Percentiles rank a stretch among this genome's conserved stretches.
Conservation (phyloP, 2,797 vertebrate genomes). For the Crenuchus spilurus region DNA sequence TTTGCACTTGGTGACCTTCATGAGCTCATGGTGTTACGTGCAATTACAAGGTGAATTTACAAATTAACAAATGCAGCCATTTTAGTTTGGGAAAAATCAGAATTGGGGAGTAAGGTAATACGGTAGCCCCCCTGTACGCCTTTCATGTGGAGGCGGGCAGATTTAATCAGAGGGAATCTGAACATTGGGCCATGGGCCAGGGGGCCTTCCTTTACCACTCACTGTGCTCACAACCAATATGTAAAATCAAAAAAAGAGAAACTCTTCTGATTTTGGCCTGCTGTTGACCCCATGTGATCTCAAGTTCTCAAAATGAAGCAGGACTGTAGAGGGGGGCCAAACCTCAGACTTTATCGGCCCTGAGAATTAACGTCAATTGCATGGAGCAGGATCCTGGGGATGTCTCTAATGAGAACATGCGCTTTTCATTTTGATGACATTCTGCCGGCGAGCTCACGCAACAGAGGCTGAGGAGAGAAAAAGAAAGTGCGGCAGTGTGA, state of each 20-base stretch:
- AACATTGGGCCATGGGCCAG: conserved; percentile 32
- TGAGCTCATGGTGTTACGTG: conserved; percentile 33
- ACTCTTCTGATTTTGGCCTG: conserved; percentile 68
- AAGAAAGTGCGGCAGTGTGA: conserved; percentile 17
- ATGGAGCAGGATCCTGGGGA: conserved; percentile 61
- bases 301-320: conserved; percentile 70
- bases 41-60: conserved; percentile 55
- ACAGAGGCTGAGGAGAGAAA: conserved; percentile 31
- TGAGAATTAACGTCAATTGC: conserved; percentile 74
- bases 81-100: conserved; percentile 56
- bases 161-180: conserved; percentile 52
- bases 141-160: conserved; percentile 49
- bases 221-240: conserved; percentile 16
- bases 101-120: conserved; percentile 51
- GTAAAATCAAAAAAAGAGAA: conserved; percentile 56
- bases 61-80: conserved; percentile 48
- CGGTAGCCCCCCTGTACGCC: conserved; percentile 12
- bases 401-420: conserved; percentile 68
- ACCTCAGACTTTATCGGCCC: conserved; percentile 67
- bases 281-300: conserved; percentile 74
- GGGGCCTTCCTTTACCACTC: conserved; percentile 26
- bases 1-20: conserved; percentile 38
- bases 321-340: conserved; percentile 52
- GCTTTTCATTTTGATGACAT: conserved; percentile 73
- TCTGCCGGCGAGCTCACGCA: conserved; percentile 48